phyloP scores from a whole-genome alignment of 2,888 invertebrate species.

The Scaptomyza parva region DNA sequence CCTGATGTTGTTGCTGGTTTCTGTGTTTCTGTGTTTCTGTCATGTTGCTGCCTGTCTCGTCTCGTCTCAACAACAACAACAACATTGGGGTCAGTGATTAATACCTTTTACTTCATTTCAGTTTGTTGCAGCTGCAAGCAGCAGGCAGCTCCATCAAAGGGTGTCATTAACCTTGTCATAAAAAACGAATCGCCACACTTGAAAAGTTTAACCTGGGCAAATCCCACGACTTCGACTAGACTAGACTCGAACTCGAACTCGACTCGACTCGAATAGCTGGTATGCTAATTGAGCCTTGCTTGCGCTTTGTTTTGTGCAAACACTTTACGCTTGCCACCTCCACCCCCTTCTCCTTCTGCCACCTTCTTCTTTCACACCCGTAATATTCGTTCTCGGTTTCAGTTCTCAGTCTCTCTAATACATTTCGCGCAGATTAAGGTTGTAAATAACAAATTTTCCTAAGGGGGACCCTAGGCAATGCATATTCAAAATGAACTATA shows the following conservation, averaged over 20 bases:
- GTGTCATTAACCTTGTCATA: slow-evolving; percentile 80
- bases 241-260: too few relatives aligned
- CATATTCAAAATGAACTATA: slow-evolving; percentile 43
- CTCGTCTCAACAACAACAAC: slow-evolving; percentile 15
- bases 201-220: slow-evolving; percentile 21
- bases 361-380: neutral
- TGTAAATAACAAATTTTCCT: slow-evolving; percentile 72
- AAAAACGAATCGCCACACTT: slow-evolving; percentile 16
- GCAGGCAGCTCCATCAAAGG: too few relatives aligned
- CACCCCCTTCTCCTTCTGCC: slow-evolving; percentile 14
- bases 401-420: slow-evolving; percentile 66
- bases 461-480: slow-evolving; percentile 35
- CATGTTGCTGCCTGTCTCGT: slow-evolving; percentile 27
- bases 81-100: slow-evolving; percentile 70
- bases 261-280: too few relatives aligned
- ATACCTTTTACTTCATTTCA: slow-evolving; percentile 22
- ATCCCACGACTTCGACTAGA: slow-evolving; percentile 45
- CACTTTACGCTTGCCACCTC: slow-evolving; percentile 47
- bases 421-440: slow-evolving; percentile 74
- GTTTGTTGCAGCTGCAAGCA: slow-evolving; percentile 9
- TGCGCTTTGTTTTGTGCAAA: slow-evolving; percentile 73
- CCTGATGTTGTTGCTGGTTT: slow-evolving; percentile 5
- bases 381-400: slow-evolving; percentile 20
- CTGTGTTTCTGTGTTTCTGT: too few relatives aligned
- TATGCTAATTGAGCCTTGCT: slow-evolving; percentile 71